Percentiles rank a stretch among this genome's conserved stretches.
phyloP scores from a whole-genome alignment of 2,797 vertebrate genomes.

The Sebastes dallii region DNA sequence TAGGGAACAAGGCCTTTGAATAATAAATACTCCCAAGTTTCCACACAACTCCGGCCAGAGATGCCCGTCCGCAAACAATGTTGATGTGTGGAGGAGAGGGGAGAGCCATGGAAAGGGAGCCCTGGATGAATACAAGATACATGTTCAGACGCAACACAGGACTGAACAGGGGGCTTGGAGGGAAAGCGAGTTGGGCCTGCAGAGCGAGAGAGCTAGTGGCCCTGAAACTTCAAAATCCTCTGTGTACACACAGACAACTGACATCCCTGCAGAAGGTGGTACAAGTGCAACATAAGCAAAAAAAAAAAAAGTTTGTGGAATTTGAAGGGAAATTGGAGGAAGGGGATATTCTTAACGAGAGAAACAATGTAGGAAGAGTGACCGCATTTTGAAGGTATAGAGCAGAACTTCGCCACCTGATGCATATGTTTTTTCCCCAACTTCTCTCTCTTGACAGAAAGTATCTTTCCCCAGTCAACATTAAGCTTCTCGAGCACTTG shows the following conservation, averaged over 20 bases:
- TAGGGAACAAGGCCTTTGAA: constrained; percentile 87
- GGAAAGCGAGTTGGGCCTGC: constrained; percentile 43
- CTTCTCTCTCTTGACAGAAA: constrained; percentile 8
- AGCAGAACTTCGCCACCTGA: background rate
- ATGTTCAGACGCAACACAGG: constrained; percentile 71
- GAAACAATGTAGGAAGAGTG: constrained; percentile 17
- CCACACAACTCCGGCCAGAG: constrained; percentile 75
- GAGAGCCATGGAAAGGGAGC: constrained; percentile 60
- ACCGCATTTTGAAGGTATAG: background rate
- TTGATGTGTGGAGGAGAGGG: constrained; percentile 80
- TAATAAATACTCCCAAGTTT: constrained; percentile 86
- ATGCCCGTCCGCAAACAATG: constrained; percentile 85
- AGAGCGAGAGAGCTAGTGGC: constrained; percentile 53
- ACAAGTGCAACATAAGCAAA: constrained; percentile 69
- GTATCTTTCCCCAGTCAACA: background rate
- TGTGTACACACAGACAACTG: constrained; percentile 72
- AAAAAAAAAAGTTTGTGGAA: constrained; percentile 41
- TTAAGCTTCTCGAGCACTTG: constrained; percentile 27
- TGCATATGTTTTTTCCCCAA: background rate
- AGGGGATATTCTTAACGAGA: background rate
- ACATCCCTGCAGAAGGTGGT: constrained; percentile 52
- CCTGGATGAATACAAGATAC: constrained; percentile 80
- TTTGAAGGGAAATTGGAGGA: constrained; percentile 10
- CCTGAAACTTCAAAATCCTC: constrained; percentile 67
- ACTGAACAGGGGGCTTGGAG: constrained; percentile 34